These are phyloP conservation scores for Odontocolon sp. DNA, from an alignment of 2,888 invertebrate species.

Conservation along the genomic window DNA sequence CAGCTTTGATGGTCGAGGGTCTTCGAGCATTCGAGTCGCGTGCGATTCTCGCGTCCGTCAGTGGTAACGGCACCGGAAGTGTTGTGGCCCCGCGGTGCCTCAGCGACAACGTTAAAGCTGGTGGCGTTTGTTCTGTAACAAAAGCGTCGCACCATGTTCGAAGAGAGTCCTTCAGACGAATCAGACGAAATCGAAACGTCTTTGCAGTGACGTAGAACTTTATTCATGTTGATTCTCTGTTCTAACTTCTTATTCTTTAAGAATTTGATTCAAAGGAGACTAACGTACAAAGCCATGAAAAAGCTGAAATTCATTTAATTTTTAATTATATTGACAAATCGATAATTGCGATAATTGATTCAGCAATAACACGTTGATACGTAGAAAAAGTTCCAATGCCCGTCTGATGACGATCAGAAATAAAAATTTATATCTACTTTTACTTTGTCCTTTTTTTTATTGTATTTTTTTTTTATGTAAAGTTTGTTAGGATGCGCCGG, in stretches of 20 bases:
- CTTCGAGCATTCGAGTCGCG: slow-evolving; percentile 57
- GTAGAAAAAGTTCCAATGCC: too few relatives aligned
- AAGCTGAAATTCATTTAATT: too few relatives aligned
- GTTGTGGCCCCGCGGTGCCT: slow-evolving; percentile 21
- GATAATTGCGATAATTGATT: background rate
- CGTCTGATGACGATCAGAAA: too few relatives aligned
- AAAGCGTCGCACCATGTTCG: background rate
- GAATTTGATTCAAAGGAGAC: background rate
- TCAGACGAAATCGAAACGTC: slow-evolving; percentile 11
- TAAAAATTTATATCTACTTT: too few relatives aligned
- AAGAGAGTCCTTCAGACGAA: background rate
- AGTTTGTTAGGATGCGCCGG: background rate
- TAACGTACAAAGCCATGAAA: too few relatives aligned
- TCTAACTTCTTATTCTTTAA: background rate
- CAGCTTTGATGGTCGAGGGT: background rate
- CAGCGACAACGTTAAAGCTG: slow-evolving; percentile 14
- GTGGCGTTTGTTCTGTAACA: slow-evolving; percentile 7
- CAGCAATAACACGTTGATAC: too few relatives aligned
- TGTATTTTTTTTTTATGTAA: background rate
- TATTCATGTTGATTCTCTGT: background rate
- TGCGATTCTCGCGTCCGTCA: slow-evolving; percentile 54
- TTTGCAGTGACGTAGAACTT: background rate
- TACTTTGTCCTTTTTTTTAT: background rate
- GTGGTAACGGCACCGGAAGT: slow-evolving; percentile 48
- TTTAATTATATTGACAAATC: too few relatives aligned